phyloP scores from a whole-genome alignment of 1,140 invertebrate genomes.

The Aricia agestis region DNA sequence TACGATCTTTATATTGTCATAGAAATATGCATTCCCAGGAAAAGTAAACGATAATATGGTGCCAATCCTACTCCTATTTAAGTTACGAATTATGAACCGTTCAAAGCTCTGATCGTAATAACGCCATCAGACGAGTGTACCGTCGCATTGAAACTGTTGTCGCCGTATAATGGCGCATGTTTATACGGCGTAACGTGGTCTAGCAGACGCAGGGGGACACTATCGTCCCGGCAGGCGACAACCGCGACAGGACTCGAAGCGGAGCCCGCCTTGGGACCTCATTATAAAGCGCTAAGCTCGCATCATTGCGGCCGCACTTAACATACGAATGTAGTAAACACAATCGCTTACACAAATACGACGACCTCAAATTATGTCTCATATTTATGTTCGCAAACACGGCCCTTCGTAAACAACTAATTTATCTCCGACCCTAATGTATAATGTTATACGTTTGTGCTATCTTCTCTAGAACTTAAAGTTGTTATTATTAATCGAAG shows the following conservation, averaged over 20 bases:
- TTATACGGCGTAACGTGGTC: background rate
- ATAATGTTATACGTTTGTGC: background rate
- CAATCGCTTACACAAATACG: background rate
- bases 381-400: conserved; percentile 2
- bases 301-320: conserved; percentile 1
- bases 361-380: conserved; percentile 21
- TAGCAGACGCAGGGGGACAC: conserved; percentile 1
- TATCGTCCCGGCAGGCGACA: background rate
- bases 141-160: background rate
- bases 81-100: too few species aligned
- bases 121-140: background rate
- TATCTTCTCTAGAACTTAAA: background rate
- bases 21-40: too few species aligned
- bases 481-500: too few species aligned
- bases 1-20: background rate
- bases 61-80: too few species aligned
- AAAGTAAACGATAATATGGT: too few species aligned
- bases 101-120: background rate
- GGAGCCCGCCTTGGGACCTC: conserved; percentile 38
- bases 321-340: background rate
- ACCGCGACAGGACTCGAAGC: conserved; percentile 7
- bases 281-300: conserved; percentile 40
- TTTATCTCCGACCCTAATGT: background rate
- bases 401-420: background rate
- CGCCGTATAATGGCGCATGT: background rate